Evolutionary conservation across 37 sponge, comb jelly and placozoan genomes (phyloP), one percentile per base, ranked within the genome.

Genomic region (Theonella swinhoei): DNA sequence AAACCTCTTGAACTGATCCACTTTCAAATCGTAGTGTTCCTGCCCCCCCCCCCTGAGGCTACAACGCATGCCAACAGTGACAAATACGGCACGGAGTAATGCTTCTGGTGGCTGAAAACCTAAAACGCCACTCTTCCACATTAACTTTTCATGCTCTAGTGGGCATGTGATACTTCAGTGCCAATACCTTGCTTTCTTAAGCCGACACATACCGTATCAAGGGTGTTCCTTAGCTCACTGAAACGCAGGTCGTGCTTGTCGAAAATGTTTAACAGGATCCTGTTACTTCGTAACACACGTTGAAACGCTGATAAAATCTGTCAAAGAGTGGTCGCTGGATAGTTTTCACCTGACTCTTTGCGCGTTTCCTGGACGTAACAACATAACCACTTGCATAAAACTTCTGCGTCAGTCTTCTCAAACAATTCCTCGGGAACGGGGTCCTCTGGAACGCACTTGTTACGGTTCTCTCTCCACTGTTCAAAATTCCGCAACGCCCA

Each of bases 91-190:
- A 34, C 73, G 42, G 24, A 72, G 40, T 19, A 82, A 39, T 30
- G 70, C 64, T 8, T 7, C 9, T 39, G 83, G 83, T 33, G 83
- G 30, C 0, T 82, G 64, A 14, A 42, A 54, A 7, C 38, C 29
- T n/a, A 82, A 38, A 72, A 39, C 47, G 23, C 83, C 83, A 4
- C 40, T 70, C 4, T 60, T 39, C 83, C 83, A 82, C 41, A 82
- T 28, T 42, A 66, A 40, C 41, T 61, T 24, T 39, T 82, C 83
- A 4, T 82, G 69, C 8, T 47, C 34, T 9, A 23, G 20, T 17
- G 60, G 59, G 83, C 74, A 2, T 65, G 66, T 24, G 25, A 29
- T 24, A 65, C n/a, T 7, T 65, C 66, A 20, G 66, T n/a, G 25
- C 66, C 66, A 65, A 65, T 65, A 23, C 66, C 66, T 20, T 65